phyloP scores from a whole-genome alignment of 53 echinoderm and acorn worm species.

The Mesocentrotus franciscanus region DNA sequence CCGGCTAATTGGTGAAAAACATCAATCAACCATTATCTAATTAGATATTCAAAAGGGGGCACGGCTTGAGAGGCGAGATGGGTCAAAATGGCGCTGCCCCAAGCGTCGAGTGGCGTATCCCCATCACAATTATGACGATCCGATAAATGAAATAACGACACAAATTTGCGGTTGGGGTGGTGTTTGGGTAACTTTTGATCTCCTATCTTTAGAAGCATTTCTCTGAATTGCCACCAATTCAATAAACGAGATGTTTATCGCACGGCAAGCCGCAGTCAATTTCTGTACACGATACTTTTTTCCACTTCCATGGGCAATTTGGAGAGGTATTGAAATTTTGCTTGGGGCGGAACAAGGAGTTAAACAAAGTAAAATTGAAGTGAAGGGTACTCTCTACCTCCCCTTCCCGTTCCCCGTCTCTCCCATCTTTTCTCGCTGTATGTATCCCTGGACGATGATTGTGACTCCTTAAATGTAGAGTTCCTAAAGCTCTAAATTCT shows the following conservation, averaged over 20 bases:
- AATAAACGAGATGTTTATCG: conserved; percentile 55
- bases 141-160: conserved; percentile 10
- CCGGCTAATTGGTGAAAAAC: neutral
- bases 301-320: conserved; percentile 11
- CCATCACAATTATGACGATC: conserved; percentile 38
- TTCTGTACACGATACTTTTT: conserved; percentile 12
- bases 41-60: conserved; percentile 31
- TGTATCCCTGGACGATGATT: too few relatives aligned
- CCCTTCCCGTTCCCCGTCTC: neutral
- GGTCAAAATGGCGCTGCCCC: conserved; percentile 26
- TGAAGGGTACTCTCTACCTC: neutral
- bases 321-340: neutral
- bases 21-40: conserved; percentile 56
- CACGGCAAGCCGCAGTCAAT: conserved; percentile 41
- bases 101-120: neutral
- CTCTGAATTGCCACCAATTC: conserved; percentile 60
- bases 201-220: conserved; percentile 61
- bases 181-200: conserved; percentile 68
- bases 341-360: neutral
- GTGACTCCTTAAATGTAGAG: too few relatives aligned
- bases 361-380: neutral
- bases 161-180: conserved; percentile 48
- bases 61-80: neutral
- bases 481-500: too few relatives aligned
- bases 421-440: too few relatives aligned